phyloP scores from a whole-genome alignment of 2,888 invertebrate species.

The Glyphotaelius pellucidus region DNA sequence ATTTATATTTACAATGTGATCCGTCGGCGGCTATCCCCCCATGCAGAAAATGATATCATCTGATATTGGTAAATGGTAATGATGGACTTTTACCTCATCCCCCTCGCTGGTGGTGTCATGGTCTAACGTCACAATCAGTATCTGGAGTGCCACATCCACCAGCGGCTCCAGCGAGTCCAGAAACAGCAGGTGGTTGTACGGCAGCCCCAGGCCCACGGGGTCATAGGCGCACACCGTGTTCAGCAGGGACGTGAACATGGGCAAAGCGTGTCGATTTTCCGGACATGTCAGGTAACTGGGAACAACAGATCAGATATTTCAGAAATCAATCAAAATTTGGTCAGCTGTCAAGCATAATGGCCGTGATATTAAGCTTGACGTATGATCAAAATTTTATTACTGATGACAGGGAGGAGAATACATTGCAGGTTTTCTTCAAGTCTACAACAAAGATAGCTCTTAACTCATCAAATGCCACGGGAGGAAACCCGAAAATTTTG shows the following conservation, averaged over 20 bases:
- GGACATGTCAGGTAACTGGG: constrained; percentile 84
- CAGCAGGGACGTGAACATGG: constrained; percentile 97
- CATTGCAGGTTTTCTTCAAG: no score
- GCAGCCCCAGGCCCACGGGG: constrained; percentile 97
- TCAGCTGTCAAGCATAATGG: no score
- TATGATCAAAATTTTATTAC: no score
- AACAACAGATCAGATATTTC: constrained; percentile 42
- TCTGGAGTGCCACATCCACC: constrained; percentile 95
- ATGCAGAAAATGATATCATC: not conserved
- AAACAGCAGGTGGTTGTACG: constrained; percentile 98
- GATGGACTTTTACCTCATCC: constrained; percentile 77
- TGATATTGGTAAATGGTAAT: not conserved
- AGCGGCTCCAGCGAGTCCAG: constrained; percentile 94
- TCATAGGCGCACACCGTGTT: constrained; percentile 99
- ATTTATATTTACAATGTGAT: no score
- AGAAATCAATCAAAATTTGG: no score
- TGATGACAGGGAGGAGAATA: no score
- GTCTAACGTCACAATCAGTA: constrained; percentile 96
- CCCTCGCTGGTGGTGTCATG: constrained; percentile 88
- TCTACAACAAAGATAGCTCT: no score
- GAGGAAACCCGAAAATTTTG: no score
- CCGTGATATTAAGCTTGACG: no score
- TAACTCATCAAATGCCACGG: no score
- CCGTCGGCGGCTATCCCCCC: no score
- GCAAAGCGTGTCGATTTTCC: constrained; percentile 94